Evolutionary conservation across 2,113 vertebrate species (phyloP), one percentile per base, ranked within the genome.

Genomic region (Brachypteracias leptosomus): DNA sequence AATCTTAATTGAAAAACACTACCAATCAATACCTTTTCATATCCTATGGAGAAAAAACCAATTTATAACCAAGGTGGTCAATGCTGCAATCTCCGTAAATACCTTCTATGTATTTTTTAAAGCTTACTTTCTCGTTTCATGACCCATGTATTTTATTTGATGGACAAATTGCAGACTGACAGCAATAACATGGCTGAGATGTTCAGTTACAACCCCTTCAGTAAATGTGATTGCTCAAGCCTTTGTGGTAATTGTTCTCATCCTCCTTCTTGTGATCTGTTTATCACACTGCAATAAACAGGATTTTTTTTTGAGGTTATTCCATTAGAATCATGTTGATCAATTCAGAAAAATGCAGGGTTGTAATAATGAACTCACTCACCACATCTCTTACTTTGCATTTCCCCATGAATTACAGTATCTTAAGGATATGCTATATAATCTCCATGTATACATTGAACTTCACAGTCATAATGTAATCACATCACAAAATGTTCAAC

Each of bases 61-160:
- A 78, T 89, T 88, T 91, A 77, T 58, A 95, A 95, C 58, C 80
- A 81, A 65, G 61, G 78, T 88, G 47, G 59, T 20, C 90, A 51
- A 26, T 9, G 9, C 75, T 55, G 29, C 62, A 70, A 83, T 85
- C 74, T 52, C 74, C 84, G 29, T 83, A 74, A 94, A 78, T 73
- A 91, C 35, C 75, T 95, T 73, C 88, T 36, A 52, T 38, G 74
- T 91, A 62, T 93, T 96, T 95, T 96, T 96, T 91, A 96, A 97
- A 97, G 88, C 17, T 71, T 73, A 80, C 19, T 55, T 81, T 70
- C 77, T 74, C 76, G 71, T 97, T 97, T 97, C 91, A 95, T 75
- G 90, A 97, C 88, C 51, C 13, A 16, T 96, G 97, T 97, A 88
- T 96, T 97, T 97, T 94, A 95, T 88, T 65, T 31, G 86, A 96